Percentiles rank a stretch among this genome's conserved stretches.
Conservation (phyloP, 2,113 vertebrate species). For the Elephantulus edwardii region DNA sequence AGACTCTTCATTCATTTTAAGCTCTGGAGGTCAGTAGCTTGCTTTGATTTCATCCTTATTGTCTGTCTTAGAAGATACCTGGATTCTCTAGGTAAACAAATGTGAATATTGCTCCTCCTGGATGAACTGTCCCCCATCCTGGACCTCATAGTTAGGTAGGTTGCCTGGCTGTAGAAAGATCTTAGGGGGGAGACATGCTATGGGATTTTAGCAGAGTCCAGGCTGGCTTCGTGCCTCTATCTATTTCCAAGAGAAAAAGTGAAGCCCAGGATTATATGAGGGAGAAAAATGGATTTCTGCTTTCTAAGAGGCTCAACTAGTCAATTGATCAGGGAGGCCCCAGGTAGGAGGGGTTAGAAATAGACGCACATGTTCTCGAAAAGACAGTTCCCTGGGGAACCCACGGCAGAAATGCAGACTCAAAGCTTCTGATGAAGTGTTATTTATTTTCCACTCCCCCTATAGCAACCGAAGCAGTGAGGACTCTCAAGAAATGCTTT, state of each 20-base stretch:
- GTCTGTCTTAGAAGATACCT: background rate
- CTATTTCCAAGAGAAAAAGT: background rate
- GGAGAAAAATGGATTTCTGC: constrained; percentile 4
- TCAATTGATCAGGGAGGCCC: background rate
- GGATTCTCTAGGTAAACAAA: background rate
- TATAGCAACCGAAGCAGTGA: background rate
- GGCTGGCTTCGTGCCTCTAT: background rate
- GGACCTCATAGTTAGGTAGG: background rate
- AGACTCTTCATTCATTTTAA: constrained; percentile 28
- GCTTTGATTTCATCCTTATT: constrained; percentile 21
- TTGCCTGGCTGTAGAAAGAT: background rate
- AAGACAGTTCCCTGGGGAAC: background rate
- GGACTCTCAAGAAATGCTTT: background rate
- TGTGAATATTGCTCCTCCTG: background rate
- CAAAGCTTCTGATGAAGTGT: background rate
- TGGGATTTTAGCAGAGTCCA: background rate
- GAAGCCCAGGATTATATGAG: background rate
- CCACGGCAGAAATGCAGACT: background rate
- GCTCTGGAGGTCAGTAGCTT: background rate
- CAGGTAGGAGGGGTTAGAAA: background rate
- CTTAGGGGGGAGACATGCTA: background rate
- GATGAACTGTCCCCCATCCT: background rate
- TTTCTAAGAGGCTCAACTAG: background rate
- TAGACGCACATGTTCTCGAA: background rate
- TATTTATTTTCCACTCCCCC: constrained; percentile 2